Conservation (phyloP, 2,797 vertebrate species). For the Hyperoplus lanceolatus region DNA sequence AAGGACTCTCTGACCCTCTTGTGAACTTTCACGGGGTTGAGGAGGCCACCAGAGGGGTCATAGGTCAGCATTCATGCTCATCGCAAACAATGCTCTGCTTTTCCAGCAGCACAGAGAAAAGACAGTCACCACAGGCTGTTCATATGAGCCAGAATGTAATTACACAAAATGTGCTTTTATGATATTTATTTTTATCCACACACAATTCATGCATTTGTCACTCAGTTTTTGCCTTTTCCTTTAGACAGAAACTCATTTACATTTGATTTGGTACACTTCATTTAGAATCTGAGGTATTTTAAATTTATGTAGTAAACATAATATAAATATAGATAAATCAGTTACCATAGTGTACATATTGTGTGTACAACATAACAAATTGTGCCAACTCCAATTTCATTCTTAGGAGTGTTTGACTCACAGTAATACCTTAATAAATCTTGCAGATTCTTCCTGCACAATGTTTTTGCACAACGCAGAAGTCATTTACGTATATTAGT, state of each 20-base stretch:
- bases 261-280: conserved; percentile 10
- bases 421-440: background rate
- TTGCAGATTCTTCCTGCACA: conserved; percentile 22
- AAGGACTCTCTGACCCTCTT: conserved; percentile 92
- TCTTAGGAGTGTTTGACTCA: conserved; percentile 4
- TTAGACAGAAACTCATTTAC: conserved; percentile 15
- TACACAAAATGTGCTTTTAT: conserved; percentile 43
- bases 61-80: conserved; percentile 92
- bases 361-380: background rate
- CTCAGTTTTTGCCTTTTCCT: conserved; percentile 1
- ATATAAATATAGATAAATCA: background rate
- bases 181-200: conserved; percentile 7
- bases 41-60: conserved; percentile 91
- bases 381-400: background rate
- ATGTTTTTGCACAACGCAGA: conserved; percentile 3
- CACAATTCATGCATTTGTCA: background rate
- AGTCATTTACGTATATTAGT: conserved; percentile 7
- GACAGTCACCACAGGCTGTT: conserved; percentile 78
- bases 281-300: background rate
- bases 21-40: conserved; percentile 91
- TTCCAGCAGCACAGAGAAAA: conserved; percentile 82
- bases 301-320: background rate
- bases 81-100: conserved; percentile 93
- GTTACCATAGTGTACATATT: background rate
- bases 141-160: conserved; percentile 66